These are phyloP conservation scores for Ancistrus triradiatus DNA, from an alignment of 2,113 vertebrate genomes.

Conservation along the genomic window DNA sequence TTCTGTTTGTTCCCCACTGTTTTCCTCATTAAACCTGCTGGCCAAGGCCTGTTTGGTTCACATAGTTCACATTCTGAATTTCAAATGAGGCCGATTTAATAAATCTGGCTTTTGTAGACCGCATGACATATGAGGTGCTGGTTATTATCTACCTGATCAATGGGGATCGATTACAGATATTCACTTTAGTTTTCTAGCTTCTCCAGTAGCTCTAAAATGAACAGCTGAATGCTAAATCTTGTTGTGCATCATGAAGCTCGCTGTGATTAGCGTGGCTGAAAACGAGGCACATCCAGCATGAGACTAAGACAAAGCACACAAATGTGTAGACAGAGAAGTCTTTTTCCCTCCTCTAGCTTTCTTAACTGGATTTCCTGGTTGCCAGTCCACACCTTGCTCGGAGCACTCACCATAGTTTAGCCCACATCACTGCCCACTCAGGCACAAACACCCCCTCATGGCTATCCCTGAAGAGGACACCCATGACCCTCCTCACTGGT, in stretches of 20 bases:
- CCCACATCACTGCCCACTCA: constrained; percentile 43
- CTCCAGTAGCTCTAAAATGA: constrained; percentile 11
- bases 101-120: background rate
- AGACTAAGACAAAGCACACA: constrained; percentile 4
- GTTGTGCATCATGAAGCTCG: constrained; percentile 18
- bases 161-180: constrained; percentile 11
- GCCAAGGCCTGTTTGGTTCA: constrained; percentile 20
- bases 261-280: constrained; percentile 23
- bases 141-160: background rate
- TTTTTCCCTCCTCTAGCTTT: background rate
- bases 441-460: constrained; percentile 33
- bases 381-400: constrained; percentile 45
- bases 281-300: constrained; percentile 14
- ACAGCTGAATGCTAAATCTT: constrained; percentile 32
- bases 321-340: constrained; percentile 24
- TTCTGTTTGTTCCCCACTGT: constrained; percentile 22
- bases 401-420: constrained; percentile 36
- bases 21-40: background rate
- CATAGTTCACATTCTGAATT: constrained; percentile 26
- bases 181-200: background rate
- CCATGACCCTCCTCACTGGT: constrained; percentile 44
- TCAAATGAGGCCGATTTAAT: constrained; percentile 12
- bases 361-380: constrained; percentile 26
- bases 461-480: constrained; percentile 45
- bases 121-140: background rate